Evolutionary conservation across 2,888 invertebrate genomes (phyloP).

Genomic region (Pheosia gnoma): DNA sequence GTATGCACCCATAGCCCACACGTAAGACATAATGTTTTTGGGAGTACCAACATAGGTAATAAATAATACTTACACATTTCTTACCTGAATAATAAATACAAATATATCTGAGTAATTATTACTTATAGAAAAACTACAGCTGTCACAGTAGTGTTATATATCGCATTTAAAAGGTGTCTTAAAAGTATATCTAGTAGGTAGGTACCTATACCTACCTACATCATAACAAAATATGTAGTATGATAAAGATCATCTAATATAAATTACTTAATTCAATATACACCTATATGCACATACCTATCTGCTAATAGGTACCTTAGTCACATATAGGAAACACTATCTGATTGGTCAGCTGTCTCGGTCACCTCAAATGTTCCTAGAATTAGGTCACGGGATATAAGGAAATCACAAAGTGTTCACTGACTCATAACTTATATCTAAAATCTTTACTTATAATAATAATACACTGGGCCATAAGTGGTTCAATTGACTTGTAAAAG

Average conservation of each 20-base stretch:
- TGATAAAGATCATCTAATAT: too few species aligned
- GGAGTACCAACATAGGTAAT: background rate
- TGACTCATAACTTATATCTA: constrained; percentile 1
- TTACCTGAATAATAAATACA: too few species aligned
- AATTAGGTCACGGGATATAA: background rate
- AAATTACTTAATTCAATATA: too few species aligned
- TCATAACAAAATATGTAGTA: too few species aligned
- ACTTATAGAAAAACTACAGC: too few species aligned
- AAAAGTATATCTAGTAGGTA: too few species aligned
- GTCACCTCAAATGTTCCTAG: constrained; percentile 5
- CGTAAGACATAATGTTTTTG: background rate
- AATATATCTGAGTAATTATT: too few species aligned
- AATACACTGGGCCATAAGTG: background rate
- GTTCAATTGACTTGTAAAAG: background rate
- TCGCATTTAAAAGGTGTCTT: too few species aligned
- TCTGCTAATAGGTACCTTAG: background rate
- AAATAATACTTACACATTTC: too few species aligned
- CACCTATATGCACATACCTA: too few species aligned
- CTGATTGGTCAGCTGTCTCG: background rate
- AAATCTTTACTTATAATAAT: constrained; percentile 1
- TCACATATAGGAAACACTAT: constrained; percentile 3
- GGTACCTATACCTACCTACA: too few species aligned
- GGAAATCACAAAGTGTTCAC: constrained; percentile 3
- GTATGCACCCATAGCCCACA: background rate
- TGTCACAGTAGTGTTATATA: too few species aligned